These are phyloP conservation scores for Rugalucina vietnamica DNA, from an alignment of 2,888 invertebrate species.

Conservation along the genomic window DNA sequence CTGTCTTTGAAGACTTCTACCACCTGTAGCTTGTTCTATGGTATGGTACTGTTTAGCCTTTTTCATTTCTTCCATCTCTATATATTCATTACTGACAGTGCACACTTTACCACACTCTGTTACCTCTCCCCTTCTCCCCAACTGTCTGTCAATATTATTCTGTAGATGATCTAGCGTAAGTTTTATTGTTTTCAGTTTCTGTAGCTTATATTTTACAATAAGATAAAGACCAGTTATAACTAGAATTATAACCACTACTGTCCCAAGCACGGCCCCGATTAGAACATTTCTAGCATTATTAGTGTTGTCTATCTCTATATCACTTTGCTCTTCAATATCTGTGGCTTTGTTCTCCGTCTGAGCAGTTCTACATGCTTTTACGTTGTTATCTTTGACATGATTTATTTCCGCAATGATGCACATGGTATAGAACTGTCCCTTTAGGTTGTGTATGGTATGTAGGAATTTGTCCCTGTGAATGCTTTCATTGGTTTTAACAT, in stretches of 20 bases:
- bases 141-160: background rate
- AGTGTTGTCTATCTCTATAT: background rate
- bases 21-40: constrained; percentile 6
- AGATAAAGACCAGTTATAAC: constrained; percentile 45
- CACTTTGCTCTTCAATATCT: background rate
- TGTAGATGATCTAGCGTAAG: constrained; percentile 18
- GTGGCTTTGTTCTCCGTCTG: constrained; percentile 30
- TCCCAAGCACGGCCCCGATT: constrained; percentile 37
- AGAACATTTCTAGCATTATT: constrained; percentile 34
- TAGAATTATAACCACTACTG: constrained; percentile 37
- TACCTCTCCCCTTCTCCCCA: constrained; percentile 1
- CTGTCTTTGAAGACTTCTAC: constrained; percentile 32
- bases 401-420: constrained; percentile 55
- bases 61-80: constrained; percentile 43
- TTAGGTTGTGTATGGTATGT: constrained; percentile 29
- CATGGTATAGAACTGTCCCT: constrained; percentile 41
- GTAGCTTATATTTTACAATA: constrained; percentile 54
- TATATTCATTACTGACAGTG: constrained; percentile 49
- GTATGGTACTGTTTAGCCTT: constrained; percentile 38
- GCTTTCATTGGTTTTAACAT: background rate
- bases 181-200: constrained; percentile 46
- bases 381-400: background rate
- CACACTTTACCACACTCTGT: constrained; percentile 27
- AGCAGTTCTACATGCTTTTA: constrained; percentile 36
- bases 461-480: constrained; percentile 34